These are phyloP conservation scores for Kradibia gibbosae DNA, from an alignment of 1,140 invertebrate genomes.

Conservation along the genomic window DNA sequence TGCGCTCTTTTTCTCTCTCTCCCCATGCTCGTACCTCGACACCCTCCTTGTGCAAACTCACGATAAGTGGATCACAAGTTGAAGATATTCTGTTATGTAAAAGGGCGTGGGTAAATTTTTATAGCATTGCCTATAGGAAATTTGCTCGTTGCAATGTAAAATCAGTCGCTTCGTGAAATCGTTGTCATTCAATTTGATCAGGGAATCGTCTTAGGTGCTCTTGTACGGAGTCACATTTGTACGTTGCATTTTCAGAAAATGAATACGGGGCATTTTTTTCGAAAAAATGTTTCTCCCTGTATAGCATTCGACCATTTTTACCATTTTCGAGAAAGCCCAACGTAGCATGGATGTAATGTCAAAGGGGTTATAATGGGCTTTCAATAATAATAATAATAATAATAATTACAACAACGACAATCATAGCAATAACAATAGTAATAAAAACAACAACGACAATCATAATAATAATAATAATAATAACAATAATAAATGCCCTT, in stretches of 20 bases:
- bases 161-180: not conserved
- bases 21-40: not conserved
- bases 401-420: no score
- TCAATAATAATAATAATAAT: no score
- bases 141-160: not conserved
- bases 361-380: no score
- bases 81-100: slow-evolving; percentile 7
- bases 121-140: not conserved
- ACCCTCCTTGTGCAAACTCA: not conserved
- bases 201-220: not conserved
- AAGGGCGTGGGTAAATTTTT: slow-evolving; percentile 14
- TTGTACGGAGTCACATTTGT: not conserved
- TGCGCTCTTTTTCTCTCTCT: slow-evolving; percentile 24
- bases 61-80: slow-evolving; percentile 22
- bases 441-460: no score
- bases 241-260: not conserved
- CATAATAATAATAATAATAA: no score
- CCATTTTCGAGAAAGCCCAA: no score
- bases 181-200: not conserved
- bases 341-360: no score
- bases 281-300: no score
- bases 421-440: no score
- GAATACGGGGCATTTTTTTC: no score
- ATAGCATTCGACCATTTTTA: no score
- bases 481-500: no score